A percentile compares a stretch with the other conserved stretches of the same genome.
Evolutionary conservation across 2,113 vertebrate genomes (phyloP).

Genomic region (Gymnarchus niloticus): DNA sequence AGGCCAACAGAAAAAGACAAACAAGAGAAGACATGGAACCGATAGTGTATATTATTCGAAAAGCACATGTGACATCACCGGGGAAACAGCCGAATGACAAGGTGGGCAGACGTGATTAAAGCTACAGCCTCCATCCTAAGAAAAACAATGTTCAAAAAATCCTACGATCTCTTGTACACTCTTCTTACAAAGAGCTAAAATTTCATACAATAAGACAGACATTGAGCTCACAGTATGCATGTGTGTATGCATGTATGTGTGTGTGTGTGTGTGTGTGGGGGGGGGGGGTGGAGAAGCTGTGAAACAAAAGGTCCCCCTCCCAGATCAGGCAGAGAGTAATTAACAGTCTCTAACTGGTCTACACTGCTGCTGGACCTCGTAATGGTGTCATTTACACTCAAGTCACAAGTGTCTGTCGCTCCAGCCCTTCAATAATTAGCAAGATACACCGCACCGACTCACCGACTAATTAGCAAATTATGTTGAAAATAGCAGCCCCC

Average conservation of each 20-base stretch:
- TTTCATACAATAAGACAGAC: neutral
- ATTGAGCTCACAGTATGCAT: too few relatives aligned
- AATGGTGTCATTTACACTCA: conserved; percentile 87
- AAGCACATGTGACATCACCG: neutral
- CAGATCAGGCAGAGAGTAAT: conserved; percentile 39
- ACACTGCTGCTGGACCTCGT: conserved; percentile 54
- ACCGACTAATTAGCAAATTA: conserved; percentile 99
- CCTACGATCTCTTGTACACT: too few relatives aligned
- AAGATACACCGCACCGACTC: conserved; percentile 79
- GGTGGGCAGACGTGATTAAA: neutral
- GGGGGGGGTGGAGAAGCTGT: neutral
- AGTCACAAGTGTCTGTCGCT: conserved; percentile 79
- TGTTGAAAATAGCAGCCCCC: conserved; percentile 96
- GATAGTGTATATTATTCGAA: neutral
- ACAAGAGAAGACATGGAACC: neutral
- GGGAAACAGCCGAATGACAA: neutral
- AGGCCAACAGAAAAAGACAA: too few relatives aligned
- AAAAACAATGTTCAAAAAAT: neutral
- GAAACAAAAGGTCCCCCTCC: conserved; percentile 34
- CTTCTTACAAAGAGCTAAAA: neutral
- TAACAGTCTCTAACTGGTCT: conserved; percentile 45
- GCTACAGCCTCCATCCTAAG: neutral
- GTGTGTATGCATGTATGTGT: too few relatives aligned
- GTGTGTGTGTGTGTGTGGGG: neutral
- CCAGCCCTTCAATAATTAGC: conserved; percentile 87